Base-by-base conservation (phyloP, 2,888 invertebrate genomes). In the Parapristionchus giblindavisi region DNA sequence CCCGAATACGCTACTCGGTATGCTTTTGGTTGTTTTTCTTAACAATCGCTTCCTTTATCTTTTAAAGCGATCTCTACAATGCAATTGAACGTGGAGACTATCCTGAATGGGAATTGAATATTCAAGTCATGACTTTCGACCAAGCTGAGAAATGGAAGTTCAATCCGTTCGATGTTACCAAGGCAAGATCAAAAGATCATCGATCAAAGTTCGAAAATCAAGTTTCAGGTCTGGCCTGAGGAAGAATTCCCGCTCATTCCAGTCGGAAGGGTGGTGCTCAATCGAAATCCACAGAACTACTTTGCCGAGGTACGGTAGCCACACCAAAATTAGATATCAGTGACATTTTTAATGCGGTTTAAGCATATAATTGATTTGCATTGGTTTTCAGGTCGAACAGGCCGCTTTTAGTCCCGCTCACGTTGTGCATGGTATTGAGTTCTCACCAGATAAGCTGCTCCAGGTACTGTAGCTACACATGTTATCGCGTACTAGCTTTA, bases 141-240 rank as follows among this genome's bases (percentile, higher is more conserved):
- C 87, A 90, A 65, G 85, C 90, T 11, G 87, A 87, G 76, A 84
- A 83, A 1, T 84, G 84, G 36, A 84, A 85, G 36, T 90, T 85
- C 79, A 88, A 90, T 82, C 89, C 90, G 0, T 90, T 91, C 72
- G 90, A 91, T 77, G 82, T 90, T 1, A 89, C 90, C 3, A 88
- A 88, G 82, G n/a, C n/a, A n/a, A n/a, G n/a, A n/a, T n/a, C n/a
- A n/a, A n/a, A n/a, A n/a, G n/a, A n/a, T n/a, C n/a, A n/a, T n/a
- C n/a, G n/a, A n/a, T n/a, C n/a, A n/a, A n/a, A n/a, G n/a, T n/a
- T n/a, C n/a, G n/a, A n/a, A n/a, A n/a, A n/a, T n/a, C n/a, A n/a
- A n/a, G n/a, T n/a, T n/a, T n/a, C n/a, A n/a, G n/a, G 76, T 85
- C 29, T 84, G 84, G 84, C 85, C 87, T 38, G 86, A 87, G 71